Evolutionary conservation across 2,113 vertebrate species (phyloP), one percentile per base, ranked within the genome.

Genomic region (Noctilio leporinus): DNA sequence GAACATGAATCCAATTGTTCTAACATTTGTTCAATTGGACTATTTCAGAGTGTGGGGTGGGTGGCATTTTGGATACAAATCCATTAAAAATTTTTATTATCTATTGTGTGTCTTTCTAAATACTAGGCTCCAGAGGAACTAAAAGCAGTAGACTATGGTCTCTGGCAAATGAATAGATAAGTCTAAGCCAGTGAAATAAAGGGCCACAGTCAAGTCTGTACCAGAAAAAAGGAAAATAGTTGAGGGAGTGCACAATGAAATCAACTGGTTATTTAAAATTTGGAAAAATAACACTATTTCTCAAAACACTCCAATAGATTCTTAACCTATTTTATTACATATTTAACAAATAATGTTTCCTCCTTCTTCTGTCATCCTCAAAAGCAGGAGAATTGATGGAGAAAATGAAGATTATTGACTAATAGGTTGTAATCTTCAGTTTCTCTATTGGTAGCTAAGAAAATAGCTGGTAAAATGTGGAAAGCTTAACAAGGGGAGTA

Each of bases 241-340:
- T 40, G 14, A 28, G 10, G 15, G 59, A 53, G 28, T 89, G 9
- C 55, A 94, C n/a, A 88, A 4, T 59, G 53, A 40, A 76, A 19
- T 87, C 65, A 53, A 88, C 0, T 40, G 53, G 85, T 78, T 90
- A 86, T 62, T 94, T 82, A 67, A 91, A 91, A 67, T 70, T 96
- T 64, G 76, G 26, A 69, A 84, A 96, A 91, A 59, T 7, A 87
- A 22, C 2, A 55, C 8, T 40, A 47, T 78, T 35, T 20, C 7
- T 64, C 59, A 89, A 84, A 84, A 69, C 33, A 91, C n/a, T 57
- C 17, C 33, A 77, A 24, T 40, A 70, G 22, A 70, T 8, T 3
- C 15, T 76, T 81, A 72, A 1, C 51, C 55, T 78, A 72, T 64
- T 5, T 4, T 59, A 67, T 75, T 84, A 67, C 43, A 92, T 4